Conservation (phyloP, 1,140 invertebrate species). For the Pogonomyrmex barbatus region DNA sequence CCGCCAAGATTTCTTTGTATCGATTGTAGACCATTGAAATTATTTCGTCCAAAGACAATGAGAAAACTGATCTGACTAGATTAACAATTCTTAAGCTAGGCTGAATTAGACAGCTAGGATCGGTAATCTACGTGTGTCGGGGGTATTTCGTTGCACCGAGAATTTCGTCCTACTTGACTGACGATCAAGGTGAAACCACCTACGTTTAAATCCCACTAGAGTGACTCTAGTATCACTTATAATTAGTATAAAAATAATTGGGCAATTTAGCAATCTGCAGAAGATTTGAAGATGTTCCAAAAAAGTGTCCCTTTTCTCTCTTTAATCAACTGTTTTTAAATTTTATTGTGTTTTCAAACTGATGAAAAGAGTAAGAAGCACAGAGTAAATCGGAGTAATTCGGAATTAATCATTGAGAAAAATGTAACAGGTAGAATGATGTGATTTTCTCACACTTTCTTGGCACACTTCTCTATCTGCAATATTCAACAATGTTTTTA, state of each 20-base stretch:
- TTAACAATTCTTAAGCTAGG: slow-evolving; percentile 64
- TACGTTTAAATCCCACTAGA: slow-evolving; percentile 9
- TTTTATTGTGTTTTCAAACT: not conserved
- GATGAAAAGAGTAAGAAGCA: not conserved
- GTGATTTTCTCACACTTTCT: slow-evolving; percentile 47
- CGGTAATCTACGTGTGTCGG: slow-evolving; percentile 55
- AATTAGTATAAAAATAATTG: slow-evolving; percentile 85
- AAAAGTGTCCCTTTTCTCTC: slow-evolving; percentile 37
- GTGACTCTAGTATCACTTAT: slow-evolving; percentile 68
- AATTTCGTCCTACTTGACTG: slow-evolving; percentile 51
- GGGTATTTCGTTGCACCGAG: slow-evolving; percentile 78
- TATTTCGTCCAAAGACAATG: not conserved
- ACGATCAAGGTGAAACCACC: slow-evolving; percentile 17
- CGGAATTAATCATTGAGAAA: not conserved
- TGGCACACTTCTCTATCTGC: slow-evolving; percentile 66
- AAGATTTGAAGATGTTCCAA: slow-evolving; percentile 72
- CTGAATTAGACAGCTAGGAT: slow-evolving; percentile 69
- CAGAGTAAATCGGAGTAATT: not conserved
- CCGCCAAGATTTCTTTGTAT: slow-evolving; percentile 4
- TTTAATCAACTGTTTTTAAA: slow-evolving; percentile 23
- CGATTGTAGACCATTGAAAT: not conserved
- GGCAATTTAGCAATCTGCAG: slow-evolving; percentile 77
- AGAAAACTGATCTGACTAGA: slow-evolving; percentile 68
- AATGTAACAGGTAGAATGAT: slow-evolving; percentile 3
- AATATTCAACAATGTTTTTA: slow-evolving; percentile 80